Percentiles rank a stretch among this genome's conserved stretches.
Evolutionary conservation across 2,113 vertebrate species (phyloP).

Genomic region (Origma solitaria): DNA sequence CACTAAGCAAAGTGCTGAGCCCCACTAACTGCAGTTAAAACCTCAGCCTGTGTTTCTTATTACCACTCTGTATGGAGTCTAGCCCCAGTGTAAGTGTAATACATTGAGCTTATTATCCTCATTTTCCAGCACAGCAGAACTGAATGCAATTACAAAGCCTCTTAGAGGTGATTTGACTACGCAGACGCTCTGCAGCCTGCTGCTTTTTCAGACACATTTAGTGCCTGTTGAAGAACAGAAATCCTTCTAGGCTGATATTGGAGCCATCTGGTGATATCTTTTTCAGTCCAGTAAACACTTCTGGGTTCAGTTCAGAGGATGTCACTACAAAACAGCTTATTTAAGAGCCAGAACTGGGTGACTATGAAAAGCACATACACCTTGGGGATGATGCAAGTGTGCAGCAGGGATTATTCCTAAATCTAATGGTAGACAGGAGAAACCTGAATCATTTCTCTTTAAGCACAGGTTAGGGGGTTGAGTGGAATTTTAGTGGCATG

Average conservation of each 20-base stretch:
- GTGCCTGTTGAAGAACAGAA: constrained; percentile 5
- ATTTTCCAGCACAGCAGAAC: constrained; percentile 24
- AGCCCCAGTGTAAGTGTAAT: not conserved
- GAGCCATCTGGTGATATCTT: constrained; percentile 51
- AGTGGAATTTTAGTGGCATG: not conserved
- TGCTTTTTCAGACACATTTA: constrained; percentile 49
- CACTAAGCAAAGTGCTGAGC: not conserved
- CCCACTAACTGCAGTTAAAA: not conserved
- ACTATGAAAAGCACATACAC: not conserved
- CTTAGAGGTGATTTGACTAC: constrained; percentile 42
- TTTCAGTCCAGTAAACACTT: constrained; percentile 36
- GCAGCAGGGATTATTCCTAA: not conserved
- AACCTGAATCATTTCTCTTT: not conserved
- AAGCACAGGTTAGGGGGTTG: not conserved
- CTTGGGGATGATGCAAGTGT: not conserved
- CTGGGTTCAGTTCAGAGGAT: constrained; percentile 29
- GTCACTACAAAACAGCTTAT: not conserved
- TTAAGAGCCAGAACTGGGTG: not conserved
- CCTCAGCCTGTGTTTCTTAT: not conserved
- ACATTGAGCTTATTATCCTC: constrained; percentile 11
- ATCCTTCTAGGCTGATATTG: constrained; percentile 42
- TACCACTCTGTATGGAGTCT: not conserved
- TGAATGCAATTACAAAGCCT: constrained; percentile 23
- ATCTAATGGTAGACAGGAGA: not conserved
- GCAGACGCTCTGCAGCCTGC: constrained; percentile 14